phyloP scores from a whole-genome alignment of 2,888 invertebrate genomes.

The Dryobota labecula region DNA sequence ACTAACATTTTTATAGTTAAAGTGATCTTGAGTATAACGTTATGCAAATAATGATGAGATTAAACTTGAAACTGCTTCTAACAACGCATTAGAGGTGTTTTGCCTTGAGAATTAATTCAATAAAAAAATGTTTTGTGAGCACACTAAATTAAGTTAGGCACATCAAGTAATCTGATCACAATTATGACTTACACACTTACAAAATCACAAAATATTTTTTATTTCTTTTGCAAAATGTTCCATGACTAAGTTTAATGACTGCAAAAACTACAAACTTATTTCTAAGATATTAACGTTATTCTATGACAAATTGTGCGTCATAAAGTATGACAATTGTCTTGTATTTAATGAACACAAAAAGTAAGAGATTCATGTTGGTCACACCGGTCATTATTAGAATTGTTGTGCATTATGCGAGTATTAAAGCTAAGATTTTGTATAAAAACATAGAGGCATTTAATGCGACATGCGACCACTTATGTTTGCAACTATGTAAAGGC shows the following conservation, averaged over 20 bases:
- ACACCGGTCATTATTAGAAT: conserved; percentile 40
- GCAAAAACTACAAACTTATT: conserved; percentile 37
- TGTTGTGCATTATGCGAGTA: conserved; percentile 15
- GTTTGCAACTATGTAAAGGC: not conserved
- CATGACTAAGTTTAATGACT: conserved; percentile 27
- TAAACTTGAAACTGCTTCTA: not conserved
- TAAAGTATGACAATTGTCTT: conserved; percentile 24
- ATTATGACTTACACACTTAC: not conserved
- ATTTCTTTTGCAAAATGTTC: not conserved
- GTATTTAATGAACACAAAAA: conserved; percentile 52
- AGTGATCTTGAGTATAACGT: conserved; percentile 12
- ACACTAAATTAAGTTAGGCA: not conserved
- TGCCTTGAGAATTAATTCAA: not conserved
- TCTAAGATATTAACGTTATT: conserved; percentile 13
- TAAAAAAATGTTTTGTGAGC: not conserved
- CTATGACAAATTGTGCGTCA: conserved; percentile 21
- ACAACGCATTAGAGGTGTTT: not conserved
- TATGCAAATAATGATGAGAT: conserved; percentile 25
- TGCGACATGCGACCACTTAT: not conserved
- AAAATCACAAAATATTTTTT: not conserved
- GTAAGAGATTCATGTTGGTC: conserved; percentile 9
- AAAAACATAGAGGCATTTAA: conserved; percentile 11
- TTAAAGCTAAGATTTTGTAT: conserved; percentile 6
- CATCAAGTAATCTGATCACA: not conserved
- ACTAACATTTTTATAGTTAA: conserved; percentile 16